Base-by-base conservation (phyloP, 35 echinoderm and acorn worm species). In the Heliocidaris erythrogramma region DNA sequence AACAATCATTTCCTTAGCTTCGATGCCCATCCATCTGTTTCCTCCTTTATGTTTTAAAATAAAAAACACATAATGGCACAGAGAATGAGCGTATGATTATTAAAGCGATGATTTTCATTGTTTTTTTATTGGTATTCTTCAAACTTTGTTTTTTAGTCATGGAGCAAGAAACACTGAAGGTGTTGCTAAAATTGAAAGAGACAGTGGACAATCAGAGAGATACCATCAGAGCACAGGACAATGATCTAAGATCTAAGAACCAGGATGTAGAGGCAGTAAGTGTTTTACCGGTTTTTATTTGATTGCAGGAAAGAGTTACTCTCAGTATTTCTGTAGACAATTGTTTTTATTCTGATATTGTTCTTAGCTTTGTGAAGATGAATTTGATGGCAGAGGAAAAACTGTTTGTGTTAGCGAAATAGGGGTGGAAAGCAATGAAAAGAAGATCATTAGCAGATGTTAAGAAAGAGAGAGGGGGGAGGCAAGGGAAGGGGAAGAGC, bases 121-220 rank as follows among this genome's bases (percentile, higher is more conserved):
- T 0, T 42, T 42, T 42, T 42, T 42, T 42, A 42, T 13, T 9
- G 13, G 1, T 59, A 10, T 31, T 47, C 87, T 4, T 29, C 24
- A 90, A 49, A n/a, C n/a, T n/a, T 35, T 91, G 31, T 92, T 96
- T 13, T 35, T 94, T 94, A 92, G 98, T 95, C 12, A 94, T 95
- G 52, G 98, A 97, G 94, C 93, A 97, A 87, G 95, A 99, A 93
- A 95, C 97, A 30, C 42, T 97, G n/a, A 95, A 97, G 86, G 97
- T 99, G 48, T 61, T 99, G 30, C 88, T 94, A 17, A 94, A 97
- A 49, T 60, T 99, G 61, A 99, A 97, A 94, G 97, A 99, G 85
- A 96, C 98, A 0, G 98, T 99, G 17, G 98, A 99, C 52, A 95
- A 95, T 50, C 98, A 99, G 49, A 92, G 98, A 93, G 97, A 99